Conservation (phyloP, 2,113 vertebrate genomes). For the Epinephelus lanceolatus region DNA sequence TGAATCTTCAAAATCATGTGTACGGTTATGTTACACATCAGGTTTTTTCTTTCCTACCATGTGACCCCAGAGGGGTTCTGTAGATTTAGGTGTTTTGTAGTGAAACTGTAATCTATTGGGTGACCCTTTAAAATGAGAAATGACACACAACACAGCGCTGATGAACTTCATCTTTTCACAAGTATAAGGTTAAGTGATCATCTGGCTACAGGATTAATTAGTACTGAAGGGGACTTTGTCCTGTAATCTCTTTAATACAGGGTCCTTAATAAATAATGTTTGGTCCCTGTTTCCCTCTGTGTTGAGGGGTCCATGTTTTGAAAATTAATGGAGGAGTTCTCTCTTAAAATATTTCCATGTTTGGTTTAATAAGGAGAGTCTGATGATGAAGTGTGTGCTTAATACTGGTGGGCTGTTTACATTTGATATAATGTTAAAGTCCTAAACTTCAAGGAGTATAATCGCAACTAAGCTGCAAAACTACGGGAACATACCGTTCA, state of each 20-base stretch:
- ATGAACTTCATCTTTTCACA: not conserved
- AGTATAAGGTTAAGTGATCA: not conserved
- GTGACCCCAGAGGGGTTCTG: no score
- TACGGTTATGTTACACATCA: no score
- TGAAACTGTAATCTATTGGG: not conserved
- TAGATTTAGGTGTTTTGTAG: not conserved
- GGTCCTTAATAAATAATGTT: not conserved
- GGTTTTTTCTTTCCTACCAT: no score
- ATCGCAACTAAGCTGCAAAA: constrained; percentile 1
- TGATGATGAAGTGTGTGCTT: constrained; percentile 9
- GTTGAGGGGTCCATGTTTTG: not conserved
- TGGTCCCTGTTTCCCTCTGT: not conserved
- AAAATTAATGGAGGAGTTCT: not conserved
- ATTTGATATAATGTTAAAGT: constrained; percentile 1
- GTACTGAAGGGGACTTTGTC: not conserved
- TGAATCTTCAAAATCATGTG: no score
- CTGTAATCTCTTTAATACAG: not conserved
- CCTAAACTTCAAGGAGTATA: not conserved
- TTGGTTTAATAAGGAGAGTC: constrained; percentile 13
- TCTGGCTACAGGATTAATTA: constrained; percentile 12
- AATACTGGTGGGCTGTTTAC: not conserved
- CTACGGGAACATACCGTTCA: constrained; percentile 26
- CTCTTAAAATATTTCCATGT: constrained; percentile 26
- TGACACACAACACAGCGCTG: not conserved
- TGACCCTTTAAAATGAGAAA: not conserved